phyloP scores from a whole-genome alignment of 1,140 invertebrate species.

The Muscidifurax raptorellus region DNA sequence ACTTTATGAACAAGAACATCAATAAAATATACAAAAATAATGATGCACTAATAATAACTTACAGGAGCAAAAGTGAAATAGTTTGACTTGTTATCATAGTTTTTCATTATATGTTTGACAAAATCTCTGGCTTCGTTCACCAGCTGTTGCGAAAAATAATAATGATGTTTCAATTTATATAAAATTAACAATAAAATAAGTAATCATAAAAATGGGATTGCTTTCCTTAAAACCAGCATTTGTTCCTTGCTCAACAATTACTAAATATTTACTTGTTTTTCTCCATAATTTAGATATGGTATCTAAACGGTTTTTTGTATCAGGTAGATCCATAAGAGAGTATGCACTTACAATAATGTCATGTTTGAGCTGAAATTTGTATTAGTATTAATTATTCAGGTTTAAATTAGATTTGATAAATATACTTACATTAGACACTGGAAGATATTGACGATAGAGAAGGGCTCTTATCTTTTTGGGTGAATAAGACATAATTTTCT shows the following conservation, averaged over 20 bases:
- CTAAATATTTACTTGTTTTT: slow-evolving; percentile 88
- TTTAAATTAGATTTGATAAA: slow-evolving; percentile 13
- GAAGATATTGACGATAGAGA: slow-evolving; percentile 88
- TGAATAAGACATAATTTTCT: slow-evolving; percentile 81
- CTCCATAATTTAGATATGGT: slow-evolving; percentile 88
- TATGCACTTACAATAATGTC: slow-evolving; percentile 89
- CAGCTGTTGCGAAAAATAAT: slow-evolving; percentile 67
- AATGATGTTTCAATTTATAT: slow-evolving; percentile 32
- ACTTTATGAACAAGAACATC: neutral
- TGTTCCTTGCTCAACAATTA: slow-evolving; percentile 90
- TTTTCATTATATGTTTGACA: slow-evolving; percentile 76
- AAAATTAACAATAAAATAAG: slow-evolving; percentile 21
- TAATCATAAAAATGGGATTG: slow-evolving; percentile 46
- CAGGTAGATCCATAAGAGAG: slow-evolving; percentile 87
- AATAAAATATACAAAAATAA: slow-evolving; percentile 5
- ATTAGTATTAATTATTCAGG: slow-evolving; percentile 38
- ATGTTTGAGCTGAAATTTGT: slow-evolving; percentile 80
- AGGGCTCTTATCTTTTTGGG: slow-evolving; percentile 77
- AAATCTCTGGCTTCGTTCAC: slow-evolving; percentile 86
- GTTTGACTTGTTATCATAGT: slow-evolving; percentile 68
- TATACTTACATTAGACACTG: slow-evolving; percentile 78
- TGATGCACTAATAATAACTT: slow-evolving; percentile 64
- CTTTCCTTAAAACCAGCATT: slow-evolving; percentile 84
- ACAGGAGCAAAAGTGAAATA: slow-evolving; percentile 86
- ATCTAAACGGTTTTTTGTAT: slow-evolving; percentile 80